These are phyloP conservation scores for Macrotrachela quadricornifera DNA, from an alignment of 1,140 invertebrate species.

Conservation along the genomic window DNA sequence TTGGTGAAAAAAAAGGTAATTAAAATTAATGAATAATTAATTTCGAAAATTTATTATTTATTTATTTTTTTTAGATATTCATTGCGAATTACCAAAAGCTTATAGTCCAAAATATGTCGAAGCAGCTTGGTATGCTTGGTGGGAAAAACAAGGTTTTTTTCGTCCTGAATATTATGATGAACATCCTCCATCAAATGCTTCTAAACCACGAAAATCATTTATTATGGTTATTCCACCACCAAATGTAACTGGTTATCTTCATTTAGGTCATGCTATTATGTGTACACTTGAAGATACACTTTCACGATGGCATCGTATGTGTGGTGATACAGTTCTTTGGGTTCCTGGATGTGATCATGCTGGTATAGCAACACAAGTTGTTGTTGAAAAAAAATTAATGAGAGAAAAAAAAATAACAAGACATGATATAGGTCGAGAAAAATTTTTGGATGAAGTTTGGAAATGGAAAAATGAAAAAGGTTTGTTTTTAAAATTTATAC, in stretches of 20 bases:
- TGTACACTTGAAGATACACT: constrained; percentile 81
- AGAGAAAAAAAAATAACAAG: constrained; percentile 39
- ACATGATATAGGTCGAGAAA: constrained; percentile 77
- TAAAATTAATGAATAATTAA: not conserved
- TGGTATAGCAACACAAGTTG: constrained; percentile 90
- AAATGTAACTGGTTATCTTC: constrained; percentile 85
- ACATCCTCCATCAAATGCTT: not conserved
- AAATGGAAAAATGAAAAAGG: constrained; percentile 77
- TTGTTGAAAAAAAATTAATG: constrained; percentile 55
- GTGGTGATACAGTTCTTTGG: constrained; percentile 71
- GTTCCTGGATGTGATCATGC: constrained; percentile 98
- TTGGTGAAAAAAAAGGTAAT: constrained; percentile 53
- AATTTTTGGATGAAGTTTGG: constrained; percentile 64
- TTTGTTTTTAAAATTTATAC: constrained; percentile 18
- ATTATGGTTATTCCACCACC: constrained; percentile 94
- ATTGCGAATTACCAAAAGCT: constrained; percentile 58
- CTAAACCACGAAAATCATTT: constrained; percentile 37
- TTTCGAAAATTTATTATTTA: not conserved
- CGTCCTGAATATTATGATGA: constrained; percentile 50
- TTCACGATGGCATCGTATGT: constrained; percentile 82
- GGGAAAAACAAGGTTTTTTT: constrained; percentile 90
- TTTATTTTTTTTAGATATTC: constrained; percentile 34
- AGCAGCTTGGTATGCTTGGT: constrained; percentile 83
- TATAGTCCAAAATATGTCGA: constrained; percentile 93
- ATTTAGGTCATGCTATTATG: constrained; percentile 94